Percentiles rank a stretch among this genome's conserved stretches.
Conservation (phyloP, 2,888 invertebrate genomes). For the Aleiodes alternator region DNA sequence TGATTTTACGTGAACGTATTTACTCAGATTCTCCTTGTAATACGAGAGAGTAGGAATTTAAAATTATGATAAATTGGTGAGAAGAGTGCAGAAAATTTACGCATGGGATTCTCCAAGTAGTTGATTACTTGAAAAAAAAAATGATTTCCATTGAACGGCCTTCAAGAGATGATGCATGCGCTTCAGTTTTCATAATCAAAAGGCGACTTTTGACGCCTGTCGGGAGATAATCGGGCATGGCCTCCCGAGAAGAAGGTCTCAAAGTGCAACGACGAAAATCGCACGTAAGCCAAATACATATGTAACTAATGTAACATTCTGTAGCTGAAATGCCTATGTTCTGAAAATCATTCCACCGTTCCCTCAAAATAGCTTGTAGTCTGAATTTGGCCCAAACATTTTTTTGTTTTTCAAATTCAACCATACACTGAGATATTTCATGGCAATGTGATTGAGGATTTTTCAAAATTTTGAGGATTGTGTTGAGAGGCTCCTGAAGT, state of each 20-base stretch:
- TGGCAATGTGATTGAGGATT: no score
- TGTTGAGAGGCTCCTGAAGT: no score
- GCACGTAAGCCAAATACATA: slow-evolving; percentile 17
- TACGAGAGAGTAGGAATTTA: no score
- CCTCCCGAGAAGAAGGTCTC: slow-evolving; percentile 12
- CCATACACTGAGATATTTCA: no score
- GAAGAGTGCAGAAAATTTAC: no score
- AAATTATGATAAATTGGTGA: no score
- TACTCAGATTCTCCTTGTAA: neutral
- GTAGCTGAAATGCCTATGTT: neutral
- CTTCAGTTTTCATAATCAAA: slow-evolving; percentile 15
- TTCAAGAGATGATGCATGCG: slow-evolving; percentile 27
- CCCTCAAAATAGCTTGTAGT: no score
- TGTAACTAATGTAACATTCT: neutral
- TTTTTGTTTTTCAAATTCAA: no score
- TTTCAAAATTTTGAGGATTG: no score
- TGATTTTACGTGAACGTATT: no score
- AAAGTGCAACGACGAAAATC: slow-evolving; percentile 25
- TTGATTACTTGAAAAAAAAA: neutral
- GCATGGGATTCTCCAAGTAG: no score
- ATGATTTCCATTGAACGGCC: slow-evolving; percentile 6
- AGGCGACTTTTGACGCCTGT: slow-evolving; percentile 28
- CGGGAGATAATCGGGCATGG: slow-evolving; percentile 33
- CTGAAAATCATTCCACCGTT: neutral
- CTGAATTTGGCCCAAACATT: no score